Evolutionary conservation across 92 coral and sea anemone species (phyloP), one percentile per base, ranked within the genome.

Genomic region (Pocillopora grandis): DNA sequence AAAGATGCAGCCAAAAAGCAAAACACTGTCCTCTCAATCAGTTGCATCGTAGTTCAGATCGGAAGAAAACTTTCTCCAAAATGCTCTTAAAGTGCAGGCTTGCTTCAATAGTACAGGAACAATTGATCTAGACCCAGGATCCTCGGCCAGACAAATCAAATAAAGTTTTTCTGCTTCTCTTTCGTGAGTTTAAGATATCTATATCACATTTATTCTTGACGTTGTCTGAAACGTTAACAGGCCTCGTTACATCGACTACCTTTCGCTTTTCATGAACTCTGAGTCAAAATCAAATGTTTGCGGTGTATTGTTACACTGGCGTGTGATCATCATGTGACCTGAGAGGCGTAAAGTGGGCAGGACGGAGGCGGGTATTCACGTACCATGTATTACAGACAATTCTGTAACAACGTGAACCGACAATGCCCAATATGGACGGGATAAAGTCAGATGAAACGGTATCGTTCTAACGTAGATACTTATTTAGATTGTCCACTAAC

Each of bases 1-100:
- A 74, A 27, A 9, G 73, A 62, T 72, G 56, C 18, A 37, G 73
- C 73, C 56, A 74, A 58, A 23, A 75, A 33, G 75, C 15, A 83
- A 75, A 62, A 12, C 3, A 64, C 58, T 33, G 73, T 16, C 61
- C 23, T 59, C 58, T 23, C 58, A 37, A 81, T 12, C 14, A 19
- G 6, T 60, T 36, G 21, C 85, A 81, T 81, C 42, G 18, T 15
- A 13, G 69, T 36, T 19, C 19, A 15, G 66, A 35, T 17, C 6
- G 15, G 66, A 52, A 21, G 17, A 23, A 5, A 14, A 62, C 12
- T 2, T 58, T 33, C 37, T 9, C 2, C 37, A 37, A 16, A 27
- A 10, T 80, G 57, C 23, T 19, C 20, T 55, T 12, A 37, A 68
- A 12, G 5, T 10, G 74, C 36, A 68, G 18, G 68, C 31, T 19